Evolutionary conservation across 2,797 vertebrate species (phyloP), one percentile per base, ranked within the genome.

Genomic region (Danio tinwini): DNA sequence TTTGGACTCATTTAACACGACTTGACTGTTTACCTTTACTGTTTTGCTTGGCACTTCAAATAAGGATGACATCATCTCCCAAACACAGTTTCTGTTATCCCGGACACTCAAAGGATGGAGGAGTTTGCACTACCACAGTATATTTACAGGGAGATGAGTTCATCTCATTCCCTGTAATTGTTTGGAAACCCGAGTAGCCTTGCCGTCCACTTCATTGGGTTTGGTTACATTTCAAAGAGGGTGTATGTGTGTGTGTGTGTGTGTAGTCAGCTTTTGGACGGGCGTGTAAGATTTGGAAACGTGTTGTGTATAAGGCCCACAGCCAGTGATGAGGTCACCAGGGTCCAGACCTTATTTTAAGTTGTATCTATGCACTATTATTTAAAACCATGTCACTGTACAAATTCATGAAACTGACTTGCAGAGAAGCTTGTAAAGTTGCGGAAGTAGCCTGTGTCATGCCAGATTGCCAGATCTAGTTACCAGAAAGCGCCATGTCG

Each of bases 41-140:
- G 82, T 81, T 88, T 89, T 88, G 84, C 78, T 72, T 73, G 63
- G 61, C 68, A 56, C 82, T 64, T 70, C 88, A 59, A 87, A 42
- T 86, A 88, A 87, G 69, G 78, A 64, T 92, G 90, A 93, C 89
- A 86, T 92, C 87, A 91, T 85, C 86, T 80, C 73, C 90, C 87
- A 90, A 91, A 91, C 84, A 90, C 77, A 64, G 62, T 78, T 83
- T 39, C 67, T 84, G 83, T 83, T 79, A 84, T 88, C 70, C 83
- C 83, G 84, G 83, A 87, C 82, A 79, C 63, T 82, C 58, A 52
- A 58, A 72, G 76, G 64, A 74, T 70, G 40, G 80, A 78, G 79
- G 9, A 87, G 85, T 89, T 88, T 87, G 78, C 56, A 79, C 84
- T 85, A 74, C 56, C 61, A 69, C 71, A 84, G 52, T 79, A 72